phyloP scores from a whole-genome alignment of 2,888 invertebrate species.

The Acleris literana region DNA sequence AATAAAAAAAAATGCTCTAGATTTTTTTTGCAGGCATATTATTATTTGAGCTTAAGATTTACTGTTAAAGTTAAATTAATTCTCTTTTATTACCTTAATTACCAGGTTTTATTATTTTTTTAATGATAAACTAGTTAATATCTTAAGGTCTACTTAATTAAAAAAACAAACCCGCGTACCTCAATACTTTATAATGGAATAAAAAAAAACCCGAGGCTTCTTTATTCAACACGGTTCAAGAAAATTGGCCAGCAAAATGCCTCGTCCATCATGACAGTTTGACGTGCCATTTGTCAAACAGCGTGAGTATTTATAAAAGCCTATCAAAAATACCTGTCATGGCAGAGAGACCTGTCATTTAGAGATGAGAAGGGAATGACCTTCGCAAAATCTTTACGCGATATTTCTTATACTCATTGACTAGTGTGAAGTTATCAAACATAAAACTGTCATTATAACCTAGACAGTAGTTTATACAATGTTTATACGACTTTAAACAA shows the following conservation, averaged over 20 bases:
- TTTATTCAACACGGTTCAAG: background rate
- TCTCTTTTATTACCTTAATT: too few relatives aligned
- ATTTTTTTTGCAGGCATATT: too few relatives aligned
- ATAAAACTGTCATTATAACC: conserved; percentile 10
- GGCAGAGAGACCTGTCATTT: conserved; percentile 4
- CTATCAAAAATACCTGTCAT: conserved; percentile 20
- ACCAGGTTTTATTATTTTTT: too few relatives aligned
- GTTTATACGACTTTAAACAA: conserved; percentile 18
- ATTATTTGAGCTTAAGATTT: too few relatives aligned
- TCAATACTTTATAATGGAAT: conserved; percentile 9
- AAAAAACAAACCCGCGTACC: conserved; percentile 6
- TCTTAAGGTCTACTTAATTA: conserved; percentile 16
- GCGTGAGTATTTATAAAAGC: conserved; percentile 14
- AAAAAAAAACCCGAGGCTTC: background rate
- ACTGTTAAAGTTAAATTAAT: too few relatives aligned
- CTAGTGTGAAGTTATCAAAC: conserved; percentile 10
- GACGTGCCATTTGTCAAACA: conserved; percentile 24
- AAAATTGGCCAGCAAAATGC: background rate
- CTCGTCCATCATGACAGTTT: conserved; percentile 15
- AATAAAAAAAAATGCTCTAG: too few relatives aligned
- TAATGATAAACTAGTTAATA: conserved; percentile 12
- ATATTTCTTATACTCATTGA: conserved; percentile 2
- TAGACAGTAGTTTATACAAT: conserved; percentile 2
- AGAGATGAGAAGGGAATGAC: conserved; percentile 25
- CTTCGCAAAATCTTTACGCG: conserved; percentile 18